These are phyloP conservation scores for Melanotaenia maccullochi DNA, from an alignment of 2,797 vertebrate species.

Conservation along the genomic window DNA sequence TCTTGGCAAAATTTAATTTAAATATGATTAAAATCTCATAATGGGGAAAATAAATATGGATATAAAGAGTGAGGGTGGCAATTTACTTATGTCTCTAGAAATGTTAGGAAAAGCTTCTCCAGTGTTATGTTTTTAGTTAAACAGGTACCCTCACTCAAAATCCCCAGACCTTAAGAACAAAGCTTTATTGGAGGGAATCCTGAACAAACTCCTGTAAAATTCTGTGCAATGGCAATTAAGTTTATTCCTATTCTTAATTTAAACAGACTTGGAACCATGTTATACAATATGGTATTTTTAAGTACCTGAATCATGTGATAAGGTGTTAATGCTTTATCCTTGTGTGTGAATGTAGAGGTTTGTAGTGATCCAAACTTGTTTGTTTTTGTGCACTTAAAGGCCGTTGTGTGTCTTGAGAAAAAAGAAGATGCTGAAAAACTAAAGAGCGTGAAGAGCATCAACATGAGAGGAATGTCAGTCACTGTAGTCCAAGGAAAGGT, in stretches of 20 bases:
- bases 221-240: too few relatives aligned
- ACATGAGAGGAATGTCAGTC: constrained; percentile 77
- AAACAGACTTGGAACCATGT: too few relatives aligned
- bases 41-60: background rate
- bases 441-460: constrained; percentile 65
- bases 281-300: too few relatives aligned
- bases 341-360: constrained; percentile 3
- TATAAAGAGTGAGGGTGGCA: background rate
- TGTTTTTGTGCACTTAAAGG: constrained; percentile 72
- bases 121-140: background rate
- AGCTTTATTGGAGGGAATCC: too few relatives aligned
- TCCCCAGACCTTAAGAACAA: too few relatives aligned
- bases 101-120: background rate
- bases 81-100: background rate
- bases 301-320: too few relatives aligned
- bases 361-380: background rate
- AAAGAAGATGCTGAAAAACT: constrained; percentile 84
- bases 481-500: constrained; percentile 71
- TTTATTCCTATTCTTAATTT: too few relatives aligned
- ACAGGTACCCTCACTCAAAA: background rate
- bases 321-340: too few relatives aligned
- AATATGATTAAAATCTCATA: background rate
- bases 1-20: background rate
- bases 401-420: constrained; percentile 85
- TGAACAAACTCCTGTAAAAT: too few relatives aligned